These are phyloP conservation scores for Choloepus didactylus DNA, from an alignment of 2,797 vertebrate species.

Conservation along the genomic window DNA sequence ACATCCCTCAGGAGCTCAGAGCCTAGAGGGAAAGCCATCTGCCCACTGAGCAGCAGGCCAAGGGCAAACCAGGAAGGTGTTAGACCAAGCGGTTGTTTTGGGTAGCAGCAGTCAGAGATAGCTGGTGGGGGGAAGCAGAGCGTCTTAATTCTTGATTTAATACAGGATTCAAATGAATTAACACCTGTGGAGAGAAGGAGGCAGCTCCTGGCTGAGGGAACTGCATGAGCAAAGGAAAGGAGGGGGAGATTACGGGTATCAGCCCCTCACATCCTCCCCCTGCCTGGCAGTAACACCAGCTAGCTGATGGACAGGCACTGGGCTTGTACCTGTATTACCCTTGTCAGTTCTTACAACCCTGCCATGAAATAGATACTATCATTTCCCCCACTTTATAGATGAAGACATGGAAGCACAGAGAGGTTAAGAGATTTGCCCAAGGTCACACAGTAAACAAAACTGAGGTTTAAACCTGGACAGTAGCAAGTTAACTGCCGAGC, in stretches of 20 bases:
- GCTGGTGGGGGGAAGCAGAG: not conserved
- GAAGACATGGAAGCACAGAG: not conserved
- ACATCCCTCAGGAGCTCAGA: not conserved
- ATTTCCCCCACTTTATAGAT: not conserved
- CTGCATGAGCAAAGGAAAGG: not conserved
- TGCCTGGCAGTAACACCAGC: not conserved
- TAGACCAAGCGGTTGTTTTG: not conserved
- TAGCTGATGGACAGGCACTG: not conserved
- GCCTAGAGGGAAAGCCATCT: not conserved
- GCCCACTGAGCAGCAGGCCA: too few relatives aligned
- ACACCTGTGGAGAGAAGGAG: not conserved
- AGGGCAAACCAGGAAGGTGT: too few relatives aligned
- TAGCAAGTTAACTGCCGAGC: not conserved
- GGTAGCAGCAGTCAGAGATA: not conserved
- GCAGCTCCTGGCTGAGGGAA: not conserved
- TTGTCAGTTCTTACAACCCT: not conserved
- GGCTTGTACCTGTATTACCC: accelerated
- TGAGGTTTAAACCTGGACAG: not conserved
- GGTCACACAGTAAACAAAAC: not conserved
- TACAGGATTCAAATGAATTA: not conserved
- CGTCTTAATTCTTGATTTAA: not conserved
- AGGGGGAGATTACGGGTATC: accelerated
- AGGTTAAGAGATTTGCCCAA: not conserved
- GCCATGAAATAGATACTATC: accelerated
- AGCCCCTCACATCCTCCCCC: not conserved